Evolutionary conservation across 1,140 invertebrate species (phyloP), one percentile per base, ranked within the genome.

Genomic region (Leguminivora glycinivorella): DNA sequence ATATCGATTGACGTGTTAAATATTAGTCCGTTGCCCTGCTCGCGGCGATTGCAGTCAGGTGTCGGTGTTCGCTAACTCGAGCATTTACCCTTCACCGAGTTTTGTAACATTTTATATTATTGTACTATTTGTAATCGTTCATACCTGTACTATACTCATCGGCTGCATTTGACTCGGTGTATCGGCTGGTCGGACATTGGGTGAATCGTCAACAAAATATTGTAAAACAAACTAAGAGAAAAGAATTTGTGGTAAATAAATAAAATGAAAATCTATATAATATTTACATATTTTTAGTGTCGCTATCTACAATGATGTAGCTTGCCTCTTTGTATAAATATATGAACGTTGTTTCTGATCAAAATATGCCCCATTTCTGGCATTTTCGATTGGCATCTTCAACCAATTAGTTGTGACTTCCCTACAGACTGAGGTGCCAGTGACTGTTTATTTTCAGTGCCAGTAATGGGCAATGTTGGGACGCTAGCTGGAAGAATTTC

Each of bases 101-200:
- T 83, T 85, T 84, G 75, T 87, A 84, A 76, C 77, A 81, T 80
- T 82, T 82, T 87, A 84, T 82, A 75, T 72, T 70, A 73, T 72
- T 75, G 74, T 76, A 77, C 68, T 71, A 72, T 70, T 75, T 71
- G 47, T 63, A 63, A 63, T 63, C 25, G 24, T 52, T 69, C 73
- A 82, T 83, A 84, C 87, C 88, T 88, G 84, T 87, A 80, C 84
- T 79, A 90, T 89, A 90, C 88, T 90, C 87, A 89, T 83, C 76
- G 68, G 71, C 83, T 84, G 84, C 83, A 87, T 89, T 88, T 84
- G 79, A 87, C 82, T 84, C 80, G 79, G 67, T 79, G 79, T 85
- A 78, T 85, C 78, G 77, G 79, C 77, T 69, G 69, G 68, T 73
- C 38, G 60, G 63, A 22, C 40, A 17, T 5, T 6, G 40, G 40